Evolutionary conservation across 2,888 invertebrate genomes (phyloP), one percentile per base, ranked within the genome.

Genomic region (Eristalinus aeneus): DNA sequence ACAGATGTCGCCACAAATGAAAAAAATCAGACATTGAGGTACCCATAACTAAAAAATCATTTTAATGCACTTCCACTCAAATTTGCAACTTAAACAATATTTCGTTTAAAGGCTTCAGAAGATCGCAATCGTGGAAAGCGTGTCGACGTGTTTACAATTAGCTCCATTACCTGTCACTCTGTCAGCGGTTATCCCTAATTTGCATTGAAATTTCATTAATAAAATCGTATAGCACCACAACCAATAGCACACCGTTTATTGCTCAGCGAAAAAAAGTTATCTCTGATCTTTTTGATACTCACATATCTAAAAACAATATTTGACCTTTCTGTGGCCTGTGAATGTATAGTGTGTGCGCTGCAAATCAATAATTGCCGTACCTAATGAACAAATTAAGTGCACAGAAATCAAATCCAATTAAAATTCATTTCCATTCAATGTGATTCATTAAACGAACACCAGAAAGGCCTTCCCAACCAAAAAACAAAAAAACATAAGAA

Each of bases 321-420:
- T 69, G 76, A 76, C 76, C 76, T 76, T 76, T 76, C 61, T 22
- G 61, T 36, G 22, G 22, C n/a, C n/a, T n/a, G n/a, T 36, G 34
- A 5, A 5, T 39, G 10, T 34, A 12, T 8, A 20, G n/a, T 53
- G 27, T 22, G 31, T 9, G n/a, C 12, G n/a, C 20, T 72, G 72
- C 67, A 63, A 39, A 56, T 61, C 67, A 27, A n/a, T 84, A 83
- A 83, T 83, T 74, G 83, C 78, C 69, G 73, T 84, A 84, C 74
- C 79, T 74, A 79, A 79, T 79, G 58, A n/a, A 39, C 74, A 79
- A 63, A 36, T 68, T 54, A 68, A 68, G 36, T 32, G n/a, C 64
- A 60, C 22, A n/a, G 32, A 31, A 46, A 54, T 32, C 63, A 22
- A 39, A 67, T 63, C 34, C 32, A 69, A 76, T 77, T 77, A 64